Conservation (phyloP, 2,113 vertebrate species). For the Xenopus borealis region DNA sequence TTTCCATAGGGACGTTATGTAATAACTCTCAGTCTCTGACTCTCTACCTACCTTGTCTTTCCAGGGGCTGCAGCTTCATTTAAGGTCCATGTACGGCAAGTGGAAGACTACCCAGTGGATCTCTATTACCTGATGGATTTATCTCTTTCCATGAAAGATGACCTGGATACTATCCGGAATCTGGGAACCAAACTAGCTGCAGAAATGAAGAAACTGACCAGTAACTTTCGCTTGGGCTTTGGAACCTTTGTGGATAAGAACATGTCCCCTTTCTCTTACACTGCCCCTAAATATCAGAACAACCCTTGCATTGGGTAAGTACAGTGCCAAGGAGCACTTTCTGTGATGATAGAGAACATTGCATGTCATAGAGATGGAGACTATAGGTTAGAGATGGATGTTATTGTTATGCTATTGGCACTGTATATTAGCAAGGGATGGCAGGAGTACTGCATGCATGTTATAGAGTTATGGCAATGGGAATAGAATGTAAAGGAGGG, state of each 20-base stretch:
- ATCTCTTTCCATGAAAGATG: slow-evolving; percentile 97
- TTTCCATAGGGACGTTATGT: no score
- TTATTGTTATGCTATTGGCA: no score
- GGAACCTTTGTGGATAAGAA: slow-evolving; percentile 96
- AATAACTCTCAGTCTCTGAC: no score
- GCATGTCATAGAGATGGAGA: no score
- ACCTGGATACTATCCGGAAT: slow-evolving; percentile 87
- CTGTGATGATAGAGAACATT: no score
- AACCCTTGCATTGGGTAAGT: slow-evolving; percentile 94
- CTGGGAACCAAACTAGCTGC: slow-evolving; percentile 88
- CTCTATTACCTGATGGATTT: slow-evolving; percentile 98
- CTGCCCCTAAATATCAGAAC: slow-evolving; percentile 83
- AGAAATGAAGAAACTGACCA: slow-evolving; percentile 95
- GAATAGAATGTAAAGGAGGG: no score
- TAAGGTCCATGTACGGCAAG: slow-evolving; percentile 89
- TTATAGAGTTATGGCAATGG: no score
- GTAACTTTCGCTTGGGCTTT: slow-evolving; percentile 94
- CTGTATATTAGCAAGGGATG: not conserved
- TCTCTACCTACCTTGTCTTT: not conserved
- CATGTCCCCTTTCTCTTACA: slow-evolving; percentile 96
- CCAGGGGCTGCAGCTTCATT: slow-evolving; percentile 82
- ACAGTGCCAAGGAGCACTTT: not conserved
- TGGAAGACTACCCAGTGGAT: slow-evolving; percentile 96
- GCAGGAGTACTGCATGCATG: no score
- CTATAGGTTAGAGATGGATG: no score